Evolutionary conservation across 2,797 vertebrate species (phyloP), one percentile per base, ranked within the genome.

Genomic region (Myotis pilosus): DNA sequence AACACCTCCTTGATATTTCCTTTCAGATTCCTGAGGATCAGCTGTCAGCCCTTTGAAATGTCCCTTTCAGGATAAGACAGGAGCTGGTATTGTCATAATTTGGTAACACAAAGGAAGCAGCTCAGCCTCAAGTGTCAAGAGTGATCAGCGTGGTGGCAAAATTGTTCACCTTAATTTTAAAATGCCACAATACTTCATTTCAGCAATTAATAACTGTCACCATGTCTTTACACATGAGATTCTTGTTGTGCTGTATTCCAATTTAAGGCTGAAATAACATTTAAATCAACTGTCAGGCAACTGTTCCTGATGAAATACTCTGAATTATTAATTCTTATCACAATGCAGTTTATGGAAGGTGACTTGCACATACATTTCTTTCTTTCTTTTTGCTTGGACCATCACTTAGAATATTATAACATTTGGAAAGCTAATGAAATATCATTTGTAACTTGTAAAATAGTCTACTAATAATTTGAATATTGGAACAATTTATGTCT

Each of bases 1-100:
- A 95, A 97, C 91, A 96, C 94, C 86, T 92, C 94, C 36, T 92
- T 92, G 69, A 86, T 97, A 96, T 92, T 96, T 97, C 84, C 92
- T 97, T 97, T 96, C 51, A 92, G 62, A 97, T 94, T 95, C 87
- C 95, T 91, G 92, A 87, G 89, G 68, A 57, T 16, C 85, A 86
- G 75, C 80, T 97, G 94, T 64, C 95, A 97, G 30, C 23, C 93
- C 79, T 96, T 97, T 89, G 96, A 97, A 95, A 95, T 85, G 87
- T 94, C 62, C 72, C 51, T 93, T 79, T 68, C 69, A n/a, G 38
- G 55, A 72, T 15, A 57, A 97, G 41, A 82, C 95, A 79, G 93
- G 87, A 95, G 92, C 84, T 95, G 91, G 64, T 83, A 69, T 80
- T 86, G 44, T 72, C 23, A 87, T 90, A 10, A 11, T 23, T 49